phyloP scores from a whole-genome alignment of 2,113 vertebrate genomes.

The Rhizomys pruinosus region DNA sequence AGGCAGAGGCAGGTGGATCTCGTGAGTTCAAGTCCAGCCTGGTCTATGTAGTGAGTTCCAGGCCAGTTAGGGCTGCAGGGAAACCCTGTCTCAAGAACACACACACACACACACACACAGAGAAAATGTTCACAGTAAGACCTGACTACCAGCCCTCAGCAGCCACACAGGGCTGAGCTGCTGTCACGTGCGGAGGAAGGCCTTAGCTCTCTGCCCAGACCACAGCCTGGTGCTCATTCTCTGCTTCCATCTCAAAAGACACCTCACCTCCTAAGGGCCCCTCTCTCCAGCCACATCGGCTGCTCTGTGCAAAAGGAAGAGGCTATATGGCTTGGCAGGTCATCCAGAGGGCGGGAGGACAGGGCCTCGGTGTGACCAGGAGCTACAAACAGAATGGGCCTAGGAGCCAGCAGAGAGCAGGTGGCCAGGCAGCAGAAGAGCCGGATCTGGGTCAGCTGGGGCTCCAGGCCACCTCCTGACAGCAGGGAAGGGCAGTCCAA shows the following conservation, averaged over 20 bases:
- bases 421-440: neutral
- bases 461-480: neutral
- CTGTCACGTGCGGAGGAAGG: neutral
- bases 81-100: too few relatives aligned
- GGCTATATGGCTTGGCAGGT: neutral
- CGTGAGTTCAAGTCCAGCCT: too few relatives aligned
- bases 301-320: accelerated
- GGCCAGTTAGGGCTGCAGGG: too few relatives aligned
- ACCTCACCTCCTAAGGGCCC: accelerated
- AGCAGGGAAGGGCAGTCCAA: neutral
- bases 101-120: too few relatives aligned
- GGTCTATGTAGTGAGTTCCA: too few relatives aligned
- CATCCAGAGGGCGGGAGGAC: neutral
- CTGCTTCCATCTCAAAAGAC: neutral
- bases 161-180: accelerated
- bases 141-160: neutral
- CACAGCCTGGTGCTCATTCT: accelerated
- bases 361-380: neutral
- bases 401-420: neutral
- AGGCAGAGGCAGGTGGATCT: too few relatives aligned
- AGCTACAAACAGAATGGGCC: accelerated
- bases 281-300: accelerated
- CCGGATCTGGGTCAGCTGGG: constrained; percentile 2
- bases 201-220: neutral
- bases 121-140: too few relatives aligned